phyloP scores from a whole-genome alignment of 2,797 vertebrate genomes.

The Crenichthys baileyi region DNA sequence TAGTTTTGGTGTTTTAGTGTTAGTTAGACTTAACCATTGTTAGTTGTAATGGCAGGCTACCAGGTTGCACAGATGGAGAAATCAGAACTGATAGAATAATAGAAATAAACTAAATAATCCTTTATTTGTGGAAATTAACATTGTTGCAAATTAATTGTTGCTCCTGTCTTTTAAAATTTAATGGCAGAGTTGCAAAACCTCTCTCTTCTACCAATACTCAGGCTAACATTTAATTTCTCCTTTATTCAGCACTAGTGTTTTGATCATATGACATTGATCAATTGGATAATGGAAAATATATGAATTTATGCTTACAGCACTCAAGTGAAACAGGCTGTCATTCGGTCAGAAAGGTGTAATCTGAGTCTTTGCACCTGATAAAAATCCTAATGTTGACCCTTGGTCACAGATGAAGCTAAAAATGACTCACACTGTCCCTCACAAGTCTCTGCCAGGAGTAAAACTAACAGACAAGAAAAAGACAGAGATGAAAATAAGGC shows the following conservation, averaged over 20 bases:
- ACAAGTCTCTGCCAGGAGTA: slow-evolving; percentile 27
- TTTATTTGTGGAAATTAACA: no score
- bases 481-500: not conserved
- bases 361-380: slow-evolving; percentile 39
- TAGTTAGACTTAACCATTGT: not conserved
- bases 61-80: not conserved
- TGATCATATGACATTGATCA: slow-evolving; percentile 11
- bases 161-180: not conserved
- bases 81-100: not conserved
- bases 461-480: slow-evolving; percentile 10
- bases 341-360: slow-evolving; percentile 33
- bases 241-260: slow-evolving; percentile 18
- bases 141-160: not conserved
- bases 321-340: slow-evolving; percentile 11
- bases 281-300: slow-evolving; percentile 8
- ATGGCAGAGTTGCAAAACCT: not conserved
- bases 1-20: not conserved
- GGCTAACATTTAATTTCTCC: not conserved
- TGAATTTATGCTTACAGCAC: slow-evolving; percentile 9
- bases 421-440: slow-evolving; percentile 39
- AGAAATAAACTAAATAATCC: no score
- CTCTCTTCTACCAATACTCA: not conserved
- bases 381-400: slow-evolving; percentile 40
- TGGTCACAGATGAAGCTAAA: slow-evolving; percentile 23
- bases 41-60: not conserved